Conservation (phyloP, 2,113 vertebrate species). For the Pseudorectes ferrugineus region DNA sequence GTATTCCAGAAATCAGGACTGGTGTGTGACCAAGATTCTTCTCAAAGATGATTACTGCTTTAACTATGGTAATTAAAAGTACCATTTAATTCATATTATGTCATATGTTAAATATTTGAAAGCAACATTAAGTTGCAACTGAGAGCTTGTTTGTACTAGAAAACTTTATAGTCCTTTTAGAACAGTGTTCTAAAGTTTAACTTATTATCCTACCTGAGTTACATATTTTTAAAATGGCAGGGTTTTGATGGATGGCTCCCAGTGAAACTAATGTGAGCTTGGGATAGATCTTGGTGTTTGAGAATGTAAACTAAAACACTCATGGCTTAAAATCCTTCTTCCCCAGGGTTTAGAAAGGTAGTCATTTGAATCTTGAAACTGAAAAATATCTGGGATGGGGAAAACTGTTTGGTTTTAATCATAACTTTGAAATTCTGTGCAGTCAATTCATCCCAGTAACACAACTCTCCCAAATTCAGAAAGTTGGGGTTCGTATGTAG, state of each 20-base stretch:
- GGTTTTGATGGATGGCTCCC: neutral
- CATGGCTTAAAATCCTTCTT: neutral
- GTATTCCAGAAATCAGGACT: neutral
- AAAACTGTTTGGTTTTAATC: neutral
- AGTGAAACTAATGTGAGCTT: neutral
- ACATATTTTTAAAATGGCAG: neutral
- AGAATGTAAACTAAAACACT: neutral
- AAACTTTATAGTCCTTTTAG: neutral
- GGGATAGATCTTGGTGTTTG: neutral
- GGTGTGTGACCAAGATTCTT: neutral
- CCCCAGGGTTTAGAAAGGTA: neutral
- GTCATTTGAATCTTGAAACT: neutral
- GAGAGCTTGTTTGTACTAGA: neutral
- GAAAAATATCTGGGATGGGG: neutral
- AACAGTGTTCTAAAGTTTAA: neutral
- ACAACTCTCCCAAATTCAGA: neutral
- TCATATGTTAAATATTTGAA: neutral
- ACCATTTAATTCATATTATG: neutral
- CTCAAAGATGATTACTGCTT: neutral
- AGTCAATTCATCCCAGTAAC: neutral
- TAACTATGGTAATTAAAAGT: neutral
- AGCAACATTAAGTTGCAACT: neutral
- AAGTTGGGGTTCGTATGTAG: neutral
- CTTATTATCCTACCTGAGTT: neutral
- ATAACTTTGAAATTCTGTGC: neutral